phyloP scores from a whole-genome alignment of 2,888 invertebrate species.

The Caenorhabditis becei region DNA sequence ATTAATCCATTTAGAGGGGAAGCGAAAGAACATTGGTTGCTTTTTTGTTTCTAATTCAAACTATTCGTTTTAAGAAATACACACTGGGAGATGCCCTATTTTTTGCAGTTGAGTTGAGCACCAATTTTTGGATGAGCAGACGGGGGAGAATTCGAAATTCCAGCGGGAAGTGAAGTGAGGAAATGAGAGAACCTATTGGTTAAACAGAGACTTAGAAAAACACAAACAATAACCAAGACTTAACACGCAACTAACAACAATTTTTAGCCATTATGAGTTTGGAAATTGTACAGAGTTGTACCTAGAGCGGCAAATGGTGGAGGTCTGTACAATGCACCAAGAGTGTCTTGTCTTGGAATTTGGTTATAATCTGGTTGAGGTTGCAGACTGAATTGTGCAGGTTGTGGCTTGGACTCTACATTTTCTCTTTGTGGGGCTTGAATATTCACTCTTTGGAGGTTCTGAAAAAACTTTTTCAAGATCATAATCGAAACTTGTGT shows the following conservation, averaged over 20 bases:
- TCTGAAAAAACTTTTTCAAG: constrained; percentile 7
- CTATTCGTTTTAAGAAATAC: constrained; percentile 25
- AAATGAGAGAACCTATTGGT: constrained; percentile 9
- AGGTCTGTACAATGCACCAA: constrained; percentile 64
- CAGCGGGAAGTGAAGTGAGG: background rate
- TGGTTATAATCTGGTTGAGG: constrained; percentile 44
- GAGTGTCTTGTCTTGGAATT: constrained; percentile 58
- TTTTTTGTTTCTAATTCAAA: constrained; percentile 43
- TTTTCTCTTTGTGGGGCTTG: constrained; percentile 59
- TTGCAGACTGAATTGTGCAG: constrained; percentile 28
- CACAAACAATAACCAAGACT: background rate
- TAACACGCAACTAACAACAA: background rate
- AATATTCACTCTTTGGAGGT: constrained; percentile 49
- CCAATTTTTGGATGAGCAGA: constrained; percentile 58
- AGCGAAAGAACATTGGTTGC: background rate
- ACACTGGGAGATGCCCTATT: background rate
- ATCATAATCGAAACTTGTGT: background rate
- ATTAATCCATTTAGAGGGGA: constrained; percentile 28
- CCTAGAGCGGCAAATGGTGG: constrained; percentile 73
- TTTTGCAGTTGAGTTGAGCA: constrained; percentile 39
- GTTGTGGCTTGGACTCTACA: background rate
- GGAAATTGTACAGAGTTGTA: constrained; percentile 72
- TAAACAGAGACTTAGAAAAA: background rate
- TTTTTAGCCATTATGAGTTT: constrained; percentile 49
- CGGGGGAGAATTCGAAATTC: constrained; percentile 19